phyloP scores from a whole-genome alignment of 2,888 invertebrate species.

The Lochmaea capreae region DNA sequence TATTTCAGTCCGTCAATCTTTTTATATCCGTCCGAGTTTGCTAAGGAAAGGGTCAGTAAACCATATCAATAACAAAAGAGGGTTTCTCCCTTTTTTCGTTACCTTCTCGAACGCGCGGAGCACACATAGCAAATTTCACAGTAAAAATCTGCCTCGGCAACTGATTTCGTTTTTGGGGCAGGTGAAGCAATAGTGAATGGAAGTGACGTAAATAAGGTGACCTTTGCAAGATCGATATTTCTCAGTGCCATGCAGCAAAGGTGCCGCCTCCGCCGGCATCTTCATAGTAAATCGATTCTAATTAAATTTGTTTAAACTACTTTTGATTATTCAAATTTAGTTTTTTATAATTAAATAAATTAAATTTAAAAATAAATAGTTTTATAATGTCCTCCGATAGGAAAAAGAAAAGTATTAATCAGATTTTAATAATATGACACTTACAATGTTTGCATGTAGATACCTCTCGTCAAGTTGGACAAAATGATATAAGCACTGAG shows the following conservation, averaged over 20 bases:
- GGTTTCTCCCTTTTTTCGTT: slow-evolving; percentile 4
- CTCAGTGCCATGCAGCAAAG: slow-evolving; percentile 39
- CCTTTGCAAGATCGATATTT: slow-evolving; percentile 55
- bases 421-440: too few relatives aligned
- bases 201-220: slow-evolving; percentile 56
- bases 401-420: too few relatives aligned
- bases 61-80: slow-evolving; percentile 18
- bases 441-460: too few relatives aligned
- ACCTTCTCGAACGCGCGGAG: not conserved
- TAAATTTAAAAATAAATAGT: too few relatives aligned
- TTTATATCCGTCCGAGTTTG: not conserved
- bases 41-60: slow-evolving; percentile 26
- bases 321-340: not conserved
- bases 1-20: not conserved
- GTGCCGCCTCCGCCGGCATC: slow-evolving; percentile 48
- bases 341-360: not conserved
- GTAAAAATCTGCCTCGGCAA: slow-evolving; percentile 34
- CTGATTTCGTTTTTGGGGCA: slow-evolving; percentile 43
- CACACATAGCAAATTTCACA: slow-evolving; percentile 15
- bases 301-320: not conserved
- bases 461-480: too few relatives aligned
- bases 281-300: not conserved
- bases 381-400: too few relatives aligned
- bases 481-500: too few relatives aligned
- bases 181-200: slow-evolving; percentile 53